phyloP scores from a whole-genome alignment of 2,888 invertebrate species.

The Thyatira batis region DNA sequence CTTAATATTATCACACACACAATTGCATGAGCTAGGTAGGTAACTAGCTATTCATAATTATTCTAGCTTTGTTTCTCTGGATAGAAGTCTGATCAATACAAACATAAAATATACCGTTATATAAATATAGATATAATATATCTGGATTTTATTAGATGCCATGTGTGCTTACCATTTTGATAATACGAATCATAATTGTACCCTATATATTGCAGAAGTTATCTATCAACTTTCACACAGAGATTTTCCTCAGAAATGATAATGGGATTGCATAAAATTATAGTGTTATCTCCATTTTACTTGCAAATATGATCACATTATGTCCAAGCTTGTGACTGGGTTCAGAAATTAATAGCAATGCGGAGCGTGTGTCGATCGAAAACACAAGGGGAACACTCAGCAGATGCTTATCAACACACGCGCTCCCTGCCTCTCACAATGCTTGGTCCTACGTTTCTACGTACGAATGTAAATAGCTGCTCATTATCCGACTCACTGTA shows the following conservation, averaged over 20 bases:
- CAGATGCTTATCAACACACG: slow-evolving; percentile 79
- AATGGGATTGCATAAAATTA: slow-evolving; percentile 54
- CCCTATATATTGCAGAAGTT: slow-evolving; percentile 33
- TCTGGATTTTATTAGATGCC: background rate
- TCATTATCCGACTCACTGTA: slow-evolving; percentile 36
- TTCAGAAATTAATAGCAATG: slow-evolving; percentile 78
- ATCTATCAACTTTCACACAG: slow-evolving; percentile 42
- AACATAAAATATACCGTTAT: too few relatives aligned
- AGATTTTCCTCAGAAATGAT: slow-evolving; percentile 48
- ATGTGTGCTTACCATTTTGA: background rate
- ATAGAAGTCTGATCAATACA: too few relatives aligned
- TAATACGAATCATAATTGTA: slow-evolving; percentile 9
- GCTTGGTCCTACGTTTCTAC: slow-evolving; percentile 39
- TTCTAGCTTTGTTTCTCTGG: too few relatives aligned
- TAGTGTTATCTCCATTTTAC: slow-evolving; percentile 64
- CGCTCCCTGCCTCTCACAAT: slow-evolving; percentile 48
- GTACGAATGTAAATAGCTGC: slow-evolving; percentile 42
- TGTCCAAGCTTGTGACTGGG: slow-evolving; percentile 74
- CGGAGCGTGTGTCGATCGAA: slow-evolving; percentile 68
- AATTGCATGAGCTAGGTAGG: too few relatives aligned
- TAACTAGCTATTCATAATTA: too few relatives aligned
- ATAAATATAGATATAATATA: too few relatives aligned
- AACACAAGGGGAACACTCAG: slow-evolving; percentile 78
- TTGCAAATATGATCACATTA: slow-evolving; percentile 80
- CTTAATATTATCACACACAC: too few relatives aligned